These are phyloP conservation scores for Thinocorus orbignyianus DNA, from an alignment of 2,113 vertebrate genomes.

Conservation along the genomic window DNA sequence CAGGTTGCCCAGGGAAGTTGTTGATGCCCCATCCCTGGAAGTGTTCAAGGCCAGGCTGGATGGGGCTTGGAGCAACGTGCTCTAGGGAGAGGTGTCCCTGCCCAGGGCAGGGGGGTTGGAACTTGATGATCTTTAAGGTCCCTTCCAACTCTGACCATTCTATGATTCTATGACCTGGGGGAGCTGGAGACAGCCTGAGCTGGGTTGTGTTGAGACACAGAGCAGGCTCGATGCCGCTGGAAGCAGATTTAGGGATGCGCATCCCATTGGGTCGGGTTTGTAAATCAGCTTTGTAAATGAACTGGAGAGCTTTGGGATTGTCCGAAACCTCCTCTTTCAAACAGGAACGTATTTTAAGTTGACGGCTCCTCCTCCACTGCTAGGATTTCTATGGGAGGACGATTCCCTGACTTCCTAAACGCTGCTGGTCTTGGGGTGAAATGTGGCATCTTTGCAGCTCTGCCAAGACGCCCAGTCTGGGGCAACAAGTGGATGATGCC, in stretches of 20 bases:
- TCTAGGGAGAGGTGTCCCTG: too few relatives aligned
- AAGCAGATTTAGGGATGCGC: neutral
- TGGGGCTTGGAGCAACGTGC: too few relatives aligned
- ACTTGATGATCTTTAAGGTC: too few relatives aligned
- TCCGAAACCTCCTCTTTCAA: neutral
- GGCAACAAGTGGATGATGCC: rapidly evolving
- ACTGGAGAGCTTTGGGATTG: neutral
- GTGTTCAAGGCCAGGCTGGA: too few relatives aligned
- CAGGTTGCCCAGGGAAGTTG: too few relatives aligned
- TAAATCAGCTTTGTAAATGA: neutral
- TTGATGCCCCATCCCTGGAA: too few relatives aligned
- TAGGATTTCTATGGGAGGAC: rapidly evolving
- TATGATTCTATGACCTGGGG: too few relatives aligned
- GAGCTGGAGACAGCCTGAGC: rapidly evolving
- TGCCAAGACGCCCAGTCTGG: neutral
- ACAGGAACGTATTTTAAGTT: rapidly evolving
- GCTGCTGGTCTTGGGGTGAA: neutral
- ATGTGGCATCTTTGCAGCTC: neutral
- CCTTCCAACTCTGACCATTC: too few relatives aligned
- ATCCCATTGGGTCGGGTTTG: neutral
- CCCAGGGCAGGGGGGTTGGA: too few relatives aligned
- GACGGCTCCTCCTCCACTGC: rapidly evolving
- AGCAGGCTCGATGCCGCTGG: rapidly evolving
- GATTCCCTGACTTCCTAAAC: rapidly evolving
- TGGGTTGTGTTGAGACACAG: rapidly evolving